Percentiles rank a stretch among this genome's conserved stretches.
phyloP scores from a whole-genome alignment of 2,113 vertebrate genomes.

The Callionymus lyra region DNA sequence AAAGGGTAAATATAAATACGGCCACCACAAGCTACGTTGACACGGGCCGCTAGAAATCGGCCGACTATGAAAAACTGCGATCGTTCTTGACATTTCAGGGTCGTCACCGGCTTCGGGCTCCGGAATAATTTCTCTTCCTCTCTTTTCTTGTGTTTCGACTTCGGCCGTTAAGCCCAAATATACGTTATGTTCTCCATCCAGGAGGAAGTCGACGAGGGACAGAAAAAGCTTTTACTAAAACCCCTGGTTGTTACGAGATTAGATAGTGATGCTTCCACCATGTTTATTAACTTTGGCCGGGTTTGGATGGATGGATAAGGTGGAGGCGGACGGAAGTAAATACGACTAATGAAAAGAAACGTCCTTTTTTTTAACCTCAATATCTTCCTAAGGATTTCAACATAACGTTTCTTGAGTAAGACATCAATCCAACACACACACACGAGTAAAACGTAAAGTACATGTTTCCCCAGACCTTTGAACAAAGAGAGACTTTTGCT shows the following conservation, averaged over 20 bases:
- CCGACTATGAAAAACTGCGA: conserved; percentile 17
- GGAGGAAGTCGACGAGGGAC: background rate
- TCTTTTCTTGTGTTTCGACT: background rate
- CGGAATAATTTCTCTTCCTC: conserved; percentile 30
- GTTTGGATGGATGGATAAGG: no score
- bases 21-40: conserved; percentile 4
- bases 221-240: background rate
- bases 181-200: conserved; percentile 1
- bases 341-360: no score
- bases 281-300: no score
- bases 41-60: conserved; percentile 17
- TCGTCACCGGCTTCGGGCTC: conserved; percentile 30
- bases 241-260: conserved; percentile 20
- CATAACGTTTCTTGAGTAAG: no score
- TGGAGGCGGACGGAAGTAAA: no score
- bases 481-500: conserved; percentile 5
- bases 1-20: conserved; percentile 8
- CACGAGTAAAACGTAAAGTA: no score
- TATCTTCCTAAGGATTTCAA: no score
- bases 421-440: no score
- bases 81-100: conserved; percentile 44
- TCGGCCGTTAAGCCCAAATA: background rate
- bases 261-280: conserved; percentile 44
- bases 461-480: no score
- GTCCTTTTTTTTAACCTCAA: no score